Evolutionary conservation across 2,113 vertebrate species (phyloP), one percentile per base, ranked within the genome.

Genomic region (Zeus faber): DNA sequence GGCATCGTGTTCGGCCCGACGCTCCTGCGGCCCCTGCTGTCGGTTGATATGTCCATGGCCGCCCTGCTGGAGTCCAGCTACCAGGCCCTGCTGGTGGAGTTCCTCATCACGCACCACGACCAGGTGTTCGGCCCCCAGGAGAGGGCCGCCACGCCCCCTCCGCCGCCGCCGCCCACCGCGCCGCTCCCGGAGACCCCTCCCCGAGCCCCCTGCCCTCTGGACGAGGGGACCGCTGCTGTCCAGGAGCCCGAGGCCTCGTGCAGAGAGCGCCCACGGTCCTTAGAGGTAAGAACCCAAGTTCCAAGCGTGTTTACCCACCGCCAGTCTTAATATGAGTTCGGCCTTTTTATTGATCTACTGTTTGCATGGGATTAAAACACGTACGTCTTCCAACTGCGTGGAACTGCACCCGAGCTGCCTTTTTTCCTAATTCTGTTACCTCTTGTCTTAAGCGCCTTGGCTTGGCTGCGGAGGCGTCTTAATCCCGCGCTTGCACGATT

Each of bases 1-100:
- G 95, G 95, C 26, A 98, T 98, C 2, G 90, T 97, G 5, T 97
- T 98, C 26, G 95, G 95, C 2, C 95, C 95, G 0, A 97, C 95
- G 0, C 79, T 98, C 54, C 52, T 98, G 72, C 91, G 92, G 44
- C 92, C 91, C 1, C 84, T 83, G 0, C 77, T 89, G 0, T 68
- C 80, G 0, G 62, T 75, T 0, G 87, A 92, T 1, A 71, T 85
- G 56, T 86, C 95, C 0, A 89, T 90, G 80, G 63, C 88, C 0
- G 91, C 91, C 29, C 84, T 95, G 1, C 73, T 95, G 56, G 94
- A 97, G 79, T 93, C 89, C 0, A 91, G 85, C 4, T 92, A 93
- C 59, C 95, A 97, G 82, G 90, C 94, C 7, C 81, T 89, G 17
- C 70, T 95, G 0, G 76, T 98, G 5, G 93, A 97, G 77, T 93